Evolutionary conservation across 2,113 vertebrate genomes (phyloP).

Genomic region (Mus spicilegus): DNA sequence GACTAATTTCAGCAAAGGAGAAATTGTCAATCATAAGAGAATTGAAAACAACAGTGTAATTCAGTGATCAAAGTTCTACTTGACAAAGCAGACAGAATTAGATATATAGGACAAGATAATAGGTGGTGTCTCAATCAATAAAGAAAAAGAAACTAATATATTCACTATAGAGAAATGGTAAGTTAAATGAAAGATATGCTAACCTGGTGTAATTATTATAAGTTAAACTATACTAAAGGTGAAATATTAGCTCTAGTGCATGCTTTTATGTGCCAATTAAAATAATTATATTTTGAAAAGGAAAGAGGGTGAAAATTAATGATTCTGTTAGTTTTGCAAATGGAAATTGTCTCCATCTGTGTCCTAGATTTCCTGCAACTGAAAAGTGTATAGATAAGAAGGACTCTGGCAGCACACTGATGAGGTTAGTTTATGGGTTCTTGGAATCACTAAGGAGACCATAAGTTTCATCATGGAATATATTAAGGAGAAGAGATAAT

Average conservation of each 20-base stretch:
- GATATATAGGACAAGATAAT: not conserved
- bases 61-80: not conserved
- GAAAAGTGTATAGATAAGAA: not conserved
- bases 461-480: not conserved
- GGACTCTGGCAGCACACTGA: fast-evolving
- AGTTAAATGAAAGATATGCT: not conserved
- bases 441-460: not conserved
- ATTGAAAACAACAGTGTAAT: not conserved
- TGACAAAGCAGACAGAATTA: not conserved
- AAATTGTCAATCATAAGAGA: not conserved
- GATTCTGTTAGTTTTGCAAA: not conserved
- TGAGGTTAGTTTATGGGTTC: not conserved
- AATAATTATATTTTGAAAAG: not conserved
- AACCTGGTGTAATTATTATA: not conserved
- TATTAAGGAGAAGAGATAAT: not conserved
- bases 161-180: not conserved
- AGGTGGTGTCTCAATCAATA: not conserved
- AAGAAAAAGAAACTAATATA: not conserved
- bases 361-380: not conserved
- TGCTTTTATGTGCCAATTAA: not conserved
- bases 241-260: not conserved
- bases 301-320: not conserved
- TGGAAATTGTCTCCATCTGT: not conserved
- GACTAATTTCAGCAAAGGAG: not conserved
- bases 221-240: not conserved